Conservation (phyloP, 92 coral and sea anemone genomes). For the Metridium senile region DNA sequence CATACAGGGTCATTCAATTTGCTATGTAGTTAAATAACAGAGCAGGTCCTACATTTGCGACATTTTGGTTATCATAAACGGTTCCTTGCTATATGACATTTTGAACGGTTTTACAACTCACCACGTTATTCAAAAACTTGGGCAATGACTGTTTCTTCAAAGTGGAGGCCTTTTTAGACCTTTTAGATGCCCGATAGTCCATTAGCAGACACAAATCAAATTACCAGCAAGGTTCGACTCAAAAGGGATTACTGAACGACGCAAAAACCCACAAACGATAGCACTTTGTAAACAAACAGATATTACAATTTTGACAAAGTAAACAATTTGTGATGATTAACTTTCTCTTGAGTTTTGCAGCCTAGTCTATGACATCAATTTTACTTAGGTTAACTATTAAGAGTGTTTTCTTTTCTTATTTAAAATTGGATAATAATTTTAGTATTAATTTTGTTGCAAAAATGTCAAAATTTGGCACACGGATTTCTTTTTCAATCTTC, state of each 20-base stretch:
- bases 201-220: not conserved
- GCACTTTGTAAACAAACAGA: not conserved
- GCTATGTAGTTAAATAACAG: too few relatives aligned
- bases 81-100: too few relatives aligned
- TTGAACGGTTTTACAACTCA: not conserved
- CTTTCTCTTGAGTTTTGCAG: too few relatives aligned
- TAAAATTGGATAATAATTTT: too few relatives aligned
- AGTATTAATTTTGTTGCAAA: too few relatives aligned
- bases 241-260: not conserved
- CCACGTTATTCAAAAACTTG: slow-evolving; percentile 17
- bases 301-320: not conserved
- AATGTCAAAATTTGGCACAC: not conserved
- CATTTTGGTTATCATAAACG: too few relatives aligned
- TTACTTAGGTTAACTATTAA: too few relatives aligned
- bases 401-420: too few relatives aligned
- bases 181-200: slow-evolving; percentile 21
- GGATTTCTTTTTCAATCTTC: not conserved
- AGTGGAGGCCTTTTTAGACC: slow-evolving; percentile 14
- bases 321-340: not conserved
- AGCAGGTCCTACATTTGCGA: too few relatives aligned
- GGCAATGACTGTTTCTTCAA: slow-evolving; percentile 11
- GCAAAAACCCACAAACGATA: not conserved
- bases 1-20: too few relatives aligned
- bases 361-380: too few relatives aligned
- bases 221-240: not conserved